Conservation (phyloP, 2,888 invertebrate species). For the Gibbula magus region DNA sequence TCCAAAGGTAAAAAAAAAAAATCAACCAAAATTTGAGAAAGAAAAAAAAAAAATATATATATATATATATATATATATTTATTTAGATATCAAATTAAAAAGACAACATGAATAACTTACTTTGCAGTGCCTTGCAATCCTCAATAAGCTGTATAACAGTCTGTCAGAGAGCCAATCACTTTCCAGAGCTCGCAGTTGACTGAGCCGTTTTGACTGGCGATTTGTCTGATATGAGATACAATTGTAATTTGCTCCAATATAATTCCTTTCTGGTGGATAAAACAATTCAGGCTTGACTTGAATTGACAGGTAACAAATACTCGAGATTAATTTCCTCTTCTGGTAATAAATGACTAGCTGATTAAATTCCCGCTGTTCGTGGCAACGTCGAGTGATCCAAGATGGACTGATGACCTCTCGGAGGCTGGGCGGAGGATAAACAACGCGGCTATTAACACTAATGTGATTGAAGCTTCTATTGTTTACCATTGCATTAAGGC, state of each 20-base stretch:
- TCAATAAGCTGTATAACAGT: too few relatives aligned
- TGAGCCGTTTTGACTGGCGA: background rate
- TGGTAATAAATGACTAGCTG: background rate
- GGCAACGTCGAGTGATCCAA: background rate
- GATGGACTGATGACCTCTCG: background rate
- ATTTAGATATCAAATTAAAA: too few relatives aligned
- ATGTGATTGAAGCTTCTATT: too few relatives aligned
- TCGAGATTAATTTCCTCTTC: background rate
- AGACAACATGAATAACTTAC: too few relatives aligned
- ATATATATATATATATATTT: too few relatives aligned
- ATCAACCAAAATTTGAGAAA: too few relatives aligned
- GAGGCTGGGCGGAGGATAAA: background rate
- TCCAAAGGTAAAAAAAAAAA: too few relatives aligned
- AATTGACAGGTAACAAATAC: background rate
- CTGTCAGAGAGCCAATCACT: background rate
- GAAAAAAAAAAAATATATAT: too few relatives aligned
- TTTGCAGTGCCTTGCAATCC: too few relatives aligned
- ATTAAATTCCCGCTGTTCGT: background rate
- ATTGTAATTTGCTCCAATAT: conserved; percentile 1
- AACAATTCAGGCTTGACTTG: background rate
- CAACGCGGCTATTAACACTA: too few relatives aligned
- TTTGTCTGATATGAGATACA: background rate
- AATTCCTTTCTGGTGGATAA: background rate
- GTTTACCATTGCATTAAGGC: too few relatives aligned
- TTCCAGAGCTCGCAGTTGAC: background rate